Evolutionary conservation across 1,140 invertebrate genomes (phyloP).

Genomic region (Lepidurus arcticus): DNA sequence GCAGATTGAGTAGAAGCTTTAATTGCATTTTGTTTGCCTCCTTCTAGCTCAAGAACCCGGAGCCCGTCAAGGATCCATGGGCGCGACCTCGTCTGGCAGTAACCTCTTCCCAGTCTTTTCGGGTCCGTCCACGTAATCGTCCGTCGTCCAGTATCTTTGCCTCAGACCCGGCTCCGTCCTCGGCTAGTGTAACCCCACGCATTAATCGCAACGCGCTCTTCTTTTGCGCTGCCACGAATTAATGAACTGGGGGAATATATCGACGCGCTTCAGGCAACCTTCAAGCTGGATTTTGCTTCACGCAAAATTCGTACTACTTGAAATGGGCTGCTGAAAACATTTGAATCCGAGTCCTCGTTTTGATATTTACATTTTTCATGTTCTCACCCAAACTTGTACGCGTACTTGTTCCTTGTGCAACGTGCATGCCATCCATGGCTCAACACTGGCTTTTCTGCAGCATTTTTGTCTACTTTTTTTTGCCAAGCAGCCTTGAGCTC

Average conservation of each 20-base stretch:
- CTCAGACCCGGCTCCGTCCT: not conserved
- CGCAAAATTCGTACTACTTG: too few species aligned
- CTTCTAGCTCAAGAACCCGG: not conserved
- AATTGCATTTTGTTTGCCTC: not conserved
- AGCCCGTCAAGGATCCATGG: not conserved
- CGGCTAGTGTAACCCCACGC: not conserved
- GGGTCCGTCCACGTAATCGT: not conserved
- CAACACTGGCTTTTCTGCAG: too few species aligned
- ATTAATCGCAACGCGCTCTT: constrained; percentile 19
- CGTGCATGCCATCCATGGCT: too few species aligned
- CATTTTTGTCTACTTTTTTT: too few species aligned
- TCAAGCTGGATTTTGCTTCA: too few species aligned
- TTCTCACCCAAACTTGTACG: too few species aligned
- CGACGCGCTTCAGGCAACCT: too few species aligned
- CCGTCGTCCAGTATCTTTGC: not conserved
- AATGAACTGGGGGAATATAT: not conserved
- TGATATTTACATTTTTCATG: too few species aligned
- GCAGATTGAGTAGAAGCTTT: not conserved
- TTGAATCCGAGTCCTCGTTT: too few species aligned
- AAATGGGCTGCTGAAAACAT: too few species aligned
- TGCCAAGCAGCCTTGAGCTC: too few species aligned
- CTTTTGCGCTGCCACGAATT: constrained; percentile 17
- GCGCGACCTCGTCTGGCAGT: not conserved
- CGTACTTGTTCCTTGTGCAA: too few species aligned
- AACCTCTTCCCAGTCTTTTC: not conserved